These are phyloP conservation scores for Drosophila niveifrons DNA, from an alignment of 2,888 invertebrate species.

Conservation along the genomic window DNA sequence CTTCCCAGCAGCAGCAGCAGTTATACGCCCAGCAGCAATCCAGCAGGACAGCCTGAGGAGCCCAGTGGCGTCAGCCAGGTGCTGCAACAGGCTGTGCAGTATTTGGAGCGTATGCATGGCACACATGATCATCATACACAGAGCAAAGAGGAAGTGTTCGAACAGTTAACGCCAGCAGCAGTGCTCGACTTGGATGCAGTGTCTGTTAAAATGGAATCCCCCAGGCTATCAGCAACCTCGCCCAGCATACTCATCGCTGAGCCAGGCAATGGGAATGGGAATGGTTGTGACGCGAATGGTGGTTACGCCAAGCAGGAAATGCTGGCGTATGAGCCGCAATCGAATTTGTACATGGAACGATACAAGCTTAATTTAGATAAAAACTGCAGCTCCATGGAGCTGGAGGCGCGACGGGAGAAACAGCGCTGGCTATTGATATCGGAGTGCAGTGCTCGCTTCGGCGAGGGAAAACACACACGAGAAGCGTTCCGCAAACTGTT, in stretches of 20 bases:
- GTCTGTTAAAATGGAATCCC: slow-evolving; percentile 29
- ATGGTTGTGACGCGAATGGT: slow-evolving; percentile 21
- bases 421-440: slow-evolving; percentile 85
- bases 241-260: slow-evolving; percentile 66
- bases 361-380: slow-evolving; percentile 85
- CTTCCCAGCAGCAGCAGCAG: slow-evolving; percentile 66
- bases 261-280: slow-evolving; percentile 1
- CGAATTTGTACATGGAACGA: slow-evolving; percentile 81
- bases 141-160: slow-evolving; percentile 30
- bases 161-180: slow-evolving; percentile 45
- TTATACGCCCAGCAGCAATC: slow-evolving; percentile 34
- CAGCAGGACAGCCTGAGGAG: slow-evolving; percentile 25
- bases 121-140: slow-evolving; percentile 45
- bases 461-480: slow-evolving; percentile 85
- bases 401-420: slow-evolving; percentile 85
- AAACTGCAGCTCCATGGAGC: slow-evolving; percentile 85
- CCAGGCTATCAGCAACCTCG: slow-evolving; percentile 25
- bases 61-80: slow-evolving; percentile 78
- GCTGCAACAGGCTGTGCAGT: slow-evolving; percentile 81
- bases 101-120: slow-evolving; percentile 83
- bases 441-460: slow-evolving; percentile 85
- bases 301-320: slow-evolving; percentile 74
- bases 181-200: slow-evolving; percentile 53
- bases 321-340: slow-evolving; percentile 71
- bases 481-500: slow-evolving; percentile 85